These are phyloP conservation scores for Phodopus roborovskii DNA, from an alignment of 2,113 vertebrate genomes.

Conservation along the genomic window DNA sequence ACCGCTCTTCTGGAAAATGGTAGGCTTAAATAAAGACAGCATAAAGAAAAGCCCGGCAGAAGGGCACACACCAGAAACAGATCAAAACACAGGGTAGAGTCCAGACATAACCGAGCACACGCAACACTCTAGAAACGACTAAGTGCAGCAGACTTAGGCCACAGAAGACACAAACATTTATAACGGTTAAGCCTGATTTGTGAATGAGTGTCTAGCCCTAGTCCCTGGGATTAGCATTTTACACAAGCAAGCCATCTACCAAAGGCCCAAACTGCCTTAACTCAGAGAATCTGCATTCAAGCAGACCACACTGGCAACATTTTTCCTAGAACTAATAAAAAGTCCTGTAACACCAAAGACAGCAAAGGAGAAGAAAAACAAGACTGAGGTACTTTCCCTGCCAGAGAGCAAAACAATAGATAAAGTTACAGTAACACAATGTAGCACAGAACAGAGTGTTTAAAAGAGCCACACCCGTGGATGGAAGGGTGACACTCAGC, in stretches of 20 bases:
- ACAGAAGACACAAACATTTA: neutral
- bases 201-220: slow-evolving; percentile 5
- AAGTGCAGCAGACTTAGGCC: neutral
- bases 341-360: neutral
- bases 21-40: neutral
- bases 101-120: neutral
- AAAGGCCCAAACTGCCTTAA: neutral
- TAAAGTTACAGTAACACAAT: neutral
- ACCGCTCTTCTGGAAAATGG: neutral
- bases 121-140: neutral
- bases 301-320: neutral
- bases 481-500: neutral
- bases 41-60: neutral
- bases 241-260: neutral
- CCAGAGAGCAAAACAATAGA: slow-evolving; percentile 1
- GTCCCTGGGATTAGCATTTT: neutral
- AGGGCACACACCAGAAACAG: neutral
- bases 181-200: neutral
- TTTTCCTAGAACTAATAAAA: neutral
- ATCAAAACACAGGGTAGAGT: neutral
- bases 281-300: neutral
- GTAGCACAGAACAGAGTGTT: neutral
- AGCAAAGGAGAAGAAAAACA: slow-evolving; percentile 2
- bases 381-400: neutral
- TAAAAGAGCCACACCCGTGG: neutral